Evolutionary conservation across 2,113 vertebrate species (phyloP), one percentile per base, ranked within the genome.

Genomic region (Lophura nycthemera): DNA sequence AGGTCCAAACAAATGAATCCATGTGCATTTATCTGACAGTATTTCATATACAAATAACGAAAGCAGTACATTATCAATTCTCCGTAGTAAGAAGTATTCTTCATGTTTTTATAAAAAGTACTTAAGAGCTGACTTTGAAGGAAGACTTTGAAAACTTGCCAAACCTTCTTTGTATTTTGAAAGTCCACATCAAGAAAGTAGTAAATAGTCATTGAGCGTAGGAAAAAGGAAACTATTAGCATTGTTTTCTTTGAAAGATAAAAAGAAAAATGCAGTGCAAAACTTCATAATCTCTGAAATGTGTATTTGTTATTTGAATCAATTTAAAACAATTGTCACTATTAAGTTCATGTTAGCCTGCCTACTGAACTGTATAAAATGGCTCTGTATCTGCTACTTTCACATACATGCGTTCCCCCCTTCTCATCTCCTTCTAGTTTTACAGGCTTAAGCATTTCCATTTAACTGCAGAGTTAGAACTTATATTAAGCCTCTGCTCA

Each of bases 221-320:
- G 97, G 97, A 98, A 98, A 98, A 98, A 98, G 97, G 98, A 98
- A 99, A 98, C 97, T 96, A 98, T 98, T 98, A 98, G 96, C 96
- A 97, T 97, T 98, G 98, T 98, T 98, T 98, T 98, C 97, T 98
- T 98, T 97, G 96, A 97, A 98, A 98, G 98, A 98, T 98, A 97
- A 98, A 98, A 98, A 97, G 95, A 95, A 92, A 96, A 96, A 97
- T 95, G 90, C 95, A 94, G 96, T 97, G 96, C 97, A 98, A 98
- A 98, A 96, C 97, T 97, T 98, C 97, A 98, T 97, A 98, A 97
- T 98, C 96, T 97, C 96, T 97, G 96, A 97, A 98, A 98, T 98
- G 97, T 97, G 96, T 98, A 98, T 96, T 96, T 98, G 96, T 97
- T 97, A 96, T 96, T 96, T 97, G 97, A 98, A 97, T 97, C 95